phyloP scores from a whole-genome alignment of 2,113 vertebrate species.

The Cynoglossus semilaevis region DNA sequence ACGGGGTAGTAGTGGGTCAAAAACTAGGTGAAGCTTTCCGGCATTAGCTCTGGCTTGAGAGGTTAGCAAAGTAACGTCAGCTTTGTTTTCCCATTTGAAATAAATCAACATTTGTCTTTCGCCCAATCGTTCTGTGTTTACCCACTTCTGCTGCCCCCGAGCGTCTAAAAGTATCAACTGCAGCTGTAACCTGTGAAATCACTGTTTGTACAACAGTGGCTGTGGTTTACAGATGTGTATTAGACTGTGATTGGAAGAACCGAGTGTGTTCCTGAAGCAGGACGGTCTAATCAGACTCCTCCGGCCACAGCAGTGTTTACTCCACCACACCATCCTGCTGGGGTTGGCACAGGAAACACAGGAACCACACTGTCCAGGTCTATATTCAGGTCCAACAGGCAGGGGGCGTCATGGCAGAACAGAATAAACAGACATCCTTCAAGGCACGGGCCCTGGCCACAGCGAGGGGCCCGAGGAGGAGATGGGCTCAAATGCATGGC shows the following conservation, averaged over 20 bases:
- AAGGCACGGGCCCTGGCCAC: no score
- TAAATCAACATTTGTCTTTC: background rate
- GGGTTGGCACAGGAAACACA: background rate
- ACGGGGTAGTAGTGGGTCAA: no score
- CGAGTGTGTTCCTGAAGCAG: conserved; percentile 5
- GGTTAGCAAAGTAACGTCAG: no score
- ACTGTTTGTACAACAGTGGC: background rate
- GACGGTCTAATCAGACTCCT: conserved; percentile 53
- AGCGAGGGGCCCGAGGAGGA: no score
- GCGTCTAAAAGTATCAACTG: background rate
- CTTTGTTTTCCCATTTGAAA: no score
- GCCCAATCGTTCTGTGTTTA: background rate
- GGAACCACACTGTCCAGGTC: no score
- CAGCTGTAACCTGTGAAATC: conserved; percentile 2
- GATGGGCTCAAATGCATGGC: no score
- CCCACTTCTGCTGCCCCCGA: background rate
- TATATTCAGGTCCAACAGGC: no score
- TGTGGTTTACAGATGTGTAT: conserved; percentile 12
- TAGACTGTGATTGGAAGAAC: conserved; percentile 1
- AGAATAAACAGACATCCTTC: no score
- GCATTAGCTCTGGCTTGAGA: no score
- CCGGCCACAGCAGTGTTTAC: conserved; percentile 30
- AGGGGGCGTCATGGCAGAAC: no score
- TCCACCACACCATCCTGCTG: background rate
- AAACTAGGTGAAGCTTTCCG: no score